phyloP scores from a whole-genome alignment of 2,113 vertebrate genomes.

The Isurus oxyrinchus region DNA sequence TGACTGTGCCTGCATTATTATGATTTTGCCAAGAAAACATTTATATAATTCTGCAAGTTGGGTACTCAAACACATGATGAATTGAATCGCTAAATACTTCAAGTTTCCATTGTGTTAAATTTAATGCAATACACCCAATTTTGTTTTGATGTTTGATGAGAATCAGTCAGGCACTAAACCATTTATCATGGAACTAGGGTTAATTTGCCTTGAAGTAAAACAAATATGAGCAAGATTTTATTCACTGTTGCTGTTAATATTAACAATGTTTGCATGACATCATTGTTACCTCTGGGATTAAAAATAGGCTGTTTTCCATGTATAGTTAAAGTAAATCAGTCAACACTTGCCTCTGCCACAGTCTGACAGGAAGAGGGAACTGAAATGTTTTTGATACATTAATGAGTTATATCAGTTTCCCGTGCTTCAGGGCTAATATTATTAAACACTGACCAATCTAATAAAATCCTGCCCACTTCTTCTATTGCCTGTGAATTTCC shows the following conservation, averaged over 20 bases:
- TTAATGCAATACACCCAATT: not conserved
- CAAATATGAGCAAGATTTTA: not conserved
- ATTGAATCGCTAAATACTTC: conserved; percentile 2
- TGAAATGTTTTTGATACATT: not conserved
- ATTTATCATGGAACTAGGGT: not conserved
- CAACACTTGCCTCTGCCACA: not conserved
- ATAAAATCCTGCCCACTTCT: not conserved
- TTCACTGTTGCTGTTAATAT: not conserved
- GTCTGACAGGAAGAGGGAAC: not conserved
- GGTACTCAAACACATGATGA: not conserved
- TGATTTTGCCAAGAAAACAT: not conserved
- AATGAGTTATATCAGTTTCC: not conserved
- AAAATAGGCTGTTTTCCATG: not conserved
- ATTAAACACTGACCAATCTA: not conserved
- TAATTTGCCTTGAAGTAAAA: not conserved
- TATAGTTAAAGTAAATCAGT: not conserved
- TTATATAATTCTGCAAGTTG: not conserved
- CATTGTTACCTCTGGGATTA: not conserved
- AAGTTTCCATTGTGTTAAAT: not conserved
- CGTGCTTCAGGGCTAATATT: not conserved
- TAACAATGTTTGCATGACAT: not conserved
- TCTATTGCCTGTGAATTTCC: not conserved
- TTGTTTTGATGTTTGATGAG: not conserved
- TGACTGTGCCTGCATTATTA: not conserved
- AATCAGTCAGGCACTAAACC: not conserved